Evolutionary conservation across 2,888 invertebrate genomes (phyloP), one percentile per base, ranked within the genome.

Genomic region (Meandrusa payeni): DNA sequence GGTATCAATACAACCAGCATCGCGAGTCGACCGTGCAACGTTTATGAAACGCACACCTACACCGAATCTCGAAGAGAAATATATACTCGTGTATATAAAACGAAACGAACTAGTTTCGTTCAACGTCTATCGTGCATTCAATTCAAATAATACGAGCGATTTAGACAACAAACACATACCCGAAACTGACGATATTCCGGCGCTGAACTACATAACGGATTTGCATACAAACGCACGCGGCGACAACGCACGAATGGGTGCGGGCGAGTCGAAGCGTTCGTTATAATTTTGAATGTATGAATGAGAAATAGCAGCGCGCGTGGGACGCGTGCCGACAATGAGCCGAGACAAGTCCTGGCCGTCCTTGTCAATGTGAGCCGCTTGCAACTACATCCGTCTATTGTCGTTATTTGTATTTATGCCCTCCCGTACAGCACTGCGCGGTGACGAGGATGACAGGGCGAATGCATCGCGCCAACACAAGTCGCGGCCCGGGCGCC

Each of bases 341-440:
- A 70, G 61, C 70, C 70, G 70, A 73, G 80, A 83, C 83, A 79
- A 82, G 81, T 83, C 85, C 83, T 81, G 80, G 81, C 81, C 86
- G 86, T 82, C 86, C 86, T 86, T 87, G 86, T 86, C 86, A 86
- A 86, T 87, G 87, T 80, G 81, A 86, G 83, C 87, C 80, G 78
- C 86, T 86, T 83, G 82, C 80, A 80, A 70, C 79, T 77, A 86
- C 82, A 86, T 86, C 87, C 86, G 86, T 86, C 86, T 83, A 86
- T 85, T 85, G 85, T 85, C 78, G 71, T 70, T 81, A 72, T 83
- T 79, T 80, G 77, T 82, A 74, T 83, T 70, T 69, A 77, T 82
- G 76, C 74, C 78, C 77, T 81, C 77, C 76, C 75, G 80, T 78
- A 71, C n/a, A n/a, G n/a, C n/a, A n/a, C n/a, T n/a, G n/a, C 69